Conservation (phyloP, 2,888 invertebrate genomes). For the Thalpophila matura region DNA sequence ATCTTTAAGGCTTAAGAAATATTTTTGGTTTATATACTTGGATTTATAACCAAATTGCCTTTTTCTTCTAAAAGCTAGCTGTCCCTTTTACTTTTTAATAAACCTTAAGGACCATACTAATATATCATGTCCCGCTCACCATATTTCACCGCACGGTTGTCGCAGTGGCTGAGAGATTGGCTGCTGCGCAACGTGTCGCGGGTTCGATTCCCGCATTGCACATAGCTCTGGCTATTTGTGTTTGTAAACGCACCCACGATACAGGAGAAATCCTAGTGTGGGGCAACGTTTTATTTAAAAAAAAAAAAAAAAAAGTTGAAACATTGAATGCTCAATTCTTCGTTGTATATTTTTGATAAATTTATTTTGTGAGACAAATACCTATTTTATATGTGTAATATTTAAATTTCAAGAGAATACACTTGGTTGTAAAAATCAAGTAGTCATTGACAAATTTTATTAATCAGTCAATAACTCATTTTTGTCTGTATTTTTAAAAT, state of each 20-base stretch:
- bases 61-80: background rate
- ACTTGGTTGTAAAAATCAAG: slow-evolving; percentile 23
- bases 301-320: slow-evolving; percentile 31
- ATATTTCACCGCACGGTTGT: no score
- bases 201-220: no score
- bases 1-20: slow-evolving; percentile 40
- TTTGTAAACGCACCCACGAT: no score
- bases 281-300: no score
- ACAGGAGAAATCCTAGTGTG: no score
- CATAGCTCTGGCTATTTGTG: no score
- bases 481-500: slow-evolving; percentile 5
- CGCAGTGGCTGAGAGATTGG: no score
- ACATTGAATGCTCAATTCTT: slow-evolving; percentile 62
- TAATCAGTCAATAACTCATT: slow-evolving; percentile 5
- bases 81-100: slow-evolving; percentile 3
- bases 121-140: slow-evolving; percentile 45
- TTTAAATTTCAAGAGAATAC: slow-evolving; percentile 43
- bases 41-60: background rate
- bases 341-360: slow-evolving; percentile 67
- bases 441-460: slow-evolving; percentile 9
- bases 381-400: slow-evolving; percentile 49
- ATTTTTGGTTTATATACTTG: slow-evolving; percentile 32
- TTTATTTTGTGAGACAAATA: slow-evolving; percentile 56
- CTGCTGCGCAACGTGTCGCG: no score
- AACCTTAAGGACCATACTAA: slow-evolving; percentile 46